Percentiles rank a stretch among this genome's conserved stretches.
Conservation (phyloP, 2,113 vertebrate genomes). For the Osmerus mordax region DNA sequence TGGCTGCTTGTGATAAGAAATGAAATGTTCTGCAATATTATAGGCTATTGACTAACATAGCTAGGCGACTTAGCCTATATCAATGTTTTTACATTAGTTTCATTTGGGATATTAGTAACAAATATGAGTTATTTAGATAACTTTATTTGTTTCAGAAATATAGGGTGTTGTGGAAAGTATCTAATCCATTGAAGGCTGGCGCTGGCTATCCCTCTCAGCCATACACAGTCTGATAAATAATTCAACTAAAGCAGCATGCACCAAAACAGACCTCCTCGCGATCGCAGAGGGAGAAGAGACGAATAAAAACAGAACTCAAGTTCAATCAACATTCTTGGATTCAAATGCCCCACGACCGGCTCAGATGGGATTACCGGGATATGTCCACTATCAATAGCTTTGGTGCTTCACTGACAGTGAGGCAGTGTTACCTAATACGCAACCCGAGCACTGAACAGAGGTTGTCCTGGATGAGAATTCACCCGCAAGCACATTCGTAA, state of each 20-base stretch:
- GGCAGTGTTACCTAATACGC: conserved; percentile 35
- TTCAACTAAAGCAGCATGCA: conserved; percentile 66
- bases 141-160: background rate
- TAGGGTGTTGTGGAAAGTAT: background rate
- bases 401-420: conserved; percentile 27
- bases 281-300: conserved; percentile 24
- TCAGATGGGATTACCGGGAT: conserved; percentile 55
- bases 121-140: background rate
- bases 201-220: conserved; percentile 48
- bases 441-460: conserved; percentile 36
- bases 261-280: conserved; percentile 19
- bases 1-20: background rate
- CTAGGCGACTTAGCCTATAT: background rate
- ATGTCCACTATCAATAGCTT: conserved; percentile 69
- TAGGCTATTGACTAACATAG: background rate
- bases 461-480: conserved; percentile 45
- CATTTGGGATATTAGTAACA: background rate
- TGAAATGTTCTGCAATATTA: too few species aligned
- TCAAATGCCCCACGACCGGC: conserved; percentile 43
- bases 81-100: background rate
- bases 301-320: conserved; percentile 60
- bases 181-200: conserved; percentile 40
- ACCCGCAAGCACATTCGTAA: conserved; percentile 8
- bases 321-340: conserved; percentile 59
- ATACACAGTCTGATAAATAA: conserved; percentile 68